Conservation (phyloP, 2,888 invertebrate genomes). For the Acronicta alni region DNA sequence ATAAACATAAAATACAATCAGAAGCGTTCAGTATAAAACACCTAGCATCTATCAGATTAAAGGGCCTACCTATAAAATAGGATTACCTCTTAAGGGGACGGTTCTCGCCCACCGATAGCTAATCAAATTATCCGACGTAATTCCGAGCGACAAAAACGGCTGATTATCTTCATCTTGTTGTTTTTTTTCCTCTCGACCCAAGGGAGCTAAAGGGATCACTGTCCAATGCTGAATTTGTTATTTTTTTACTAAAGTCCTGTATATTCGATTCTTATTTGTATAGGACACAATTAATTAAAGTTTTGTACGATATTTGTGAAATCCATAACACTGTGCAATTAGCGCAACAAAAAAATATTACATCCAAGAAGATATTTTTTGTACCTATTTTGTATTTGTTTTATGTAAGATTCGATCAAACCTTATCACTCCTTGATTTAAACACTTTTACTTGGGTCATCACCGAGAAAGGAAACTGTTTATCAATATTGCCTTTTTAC, state of each 20-base stretch:
- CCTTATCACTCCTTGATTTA: constrained; percentile 29
- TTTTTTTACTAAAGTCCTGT: constrained; percentile 52
- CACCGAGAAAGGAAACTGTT: constrained; percentile 42
- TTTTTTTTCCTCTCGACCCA: constrained; percentile 69
- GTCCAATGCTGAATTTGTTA: constrained; percentile 69
- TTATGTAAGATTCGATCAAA: constrained; percentile 1
- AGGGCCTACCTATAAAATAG: constrained; percentile 77
- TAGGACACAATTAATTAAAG: constrained; percentile 15
- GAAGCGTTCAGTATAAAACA: constrained; percentile 61
- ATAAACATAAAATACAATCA: constrained; percentile 59
- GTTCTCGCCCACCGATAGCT: constrained; percentile 81
- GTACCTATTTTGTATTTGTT: background rate
- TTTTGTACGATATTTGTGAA: constrained; percentile 6
- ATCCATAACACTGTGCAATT: background rate
- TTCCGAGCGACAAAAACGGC: constrained; percentile 83
- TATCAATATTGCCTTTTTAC: constrained; percentile 58
- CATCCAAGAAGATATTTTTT: background rate
- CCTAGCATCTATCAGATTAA: constrained; percentile 74
- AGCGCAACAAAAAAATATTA: background rate
- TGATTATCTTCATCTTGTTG: constrained; percentile 80
- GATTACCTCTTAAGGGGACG: constrained; percentile 82
- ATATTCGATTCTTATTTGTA: constrained; percentile 51
- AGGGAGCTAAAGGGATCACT: constrained; percentile 75
- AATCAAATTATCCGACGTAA: constrained; percentile 85
- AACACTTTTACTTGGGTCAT: constrained; percentile 41